A percentile compares a stretch with the other conserved stretches of the same genome.
Evolutionary conservation across 2,888 invertebrate genomes (phyloP).

Genomic region (Trissolcus japonicus): DNA sequence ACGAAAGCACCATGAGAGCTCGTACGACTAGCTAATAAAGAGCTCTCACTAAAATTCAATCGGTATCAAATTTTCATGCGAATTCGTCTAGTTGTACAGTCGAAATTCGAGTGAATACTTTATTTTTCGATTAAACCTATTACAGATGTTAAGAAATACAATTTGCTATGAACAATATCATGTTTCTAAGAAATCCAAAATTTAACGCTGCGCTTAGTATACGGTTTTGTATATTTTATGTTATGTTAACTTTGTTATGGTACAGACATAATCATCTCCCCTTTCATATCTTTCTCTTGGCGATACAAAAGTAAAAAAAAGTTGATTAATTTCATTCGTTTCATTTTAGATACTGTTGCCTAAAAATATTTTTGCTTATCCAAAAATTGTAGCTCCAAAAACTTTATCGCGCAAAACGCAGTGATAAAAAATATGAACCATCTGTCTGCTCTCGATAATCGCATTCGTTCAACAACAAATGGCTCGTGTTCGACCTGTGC

Average conservation of each 20-base stretch:
- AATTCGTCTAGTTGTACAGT: slow-evolving; percentile 19
- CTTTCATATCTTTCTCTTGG: slow-evolving; percentile 15
- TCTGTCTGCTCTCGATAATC: slow-evolving; percentile 34
- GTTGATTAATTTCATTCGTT: slow-evolving; percentile 18
- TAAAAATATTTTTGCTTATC: slow-evolving; percentile 31
- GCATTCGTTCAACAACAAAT: slow-evolving; percentile 46
- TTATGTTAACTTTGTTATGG: slow-evolving; percentile 37
- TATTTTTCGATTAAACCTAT: slow-evolving; percentile 25
- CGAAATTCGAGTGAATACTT: slow-evolving; percentile 16
- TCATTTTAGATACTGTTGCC: slow-evolving; percentile 4
- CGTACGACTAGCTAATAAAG: not conserved
- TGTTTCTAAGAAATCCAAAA: slow-evolving; percentile 37
- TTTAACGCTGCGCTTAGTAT: slow-evolving; percentile 42
- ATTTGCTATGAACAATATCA: slow-evolving; percentile 8
- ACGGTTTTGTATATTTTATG: slow-evolving; percentile 20
- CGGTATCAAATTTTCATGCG: slow-evolving; percentile 1
- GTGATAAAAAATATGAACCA: slow-evolving; percentile 42
- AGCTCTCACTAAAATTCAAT: not conserved
- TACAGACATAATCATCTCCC: slow-evolving; percentile 39
- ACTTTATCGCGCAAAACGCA: slow-evolving; percentile 22
- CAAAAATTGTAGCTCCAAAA: slow-evolving; percentile 1
- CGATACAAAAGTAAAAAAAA: slow-evolving; percentile 49
- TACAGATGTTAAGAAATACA: slow-evolving; percentile 13
- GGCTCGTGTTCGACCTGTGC: slow-evolving; percentile 16
- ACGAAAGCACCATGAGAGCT: not conserved